These are phyloP conservation scores for Agrochola litura DNA, from an alignment of 2,888 invertebrate genomes.

Conservation along the genomic window DNA sequence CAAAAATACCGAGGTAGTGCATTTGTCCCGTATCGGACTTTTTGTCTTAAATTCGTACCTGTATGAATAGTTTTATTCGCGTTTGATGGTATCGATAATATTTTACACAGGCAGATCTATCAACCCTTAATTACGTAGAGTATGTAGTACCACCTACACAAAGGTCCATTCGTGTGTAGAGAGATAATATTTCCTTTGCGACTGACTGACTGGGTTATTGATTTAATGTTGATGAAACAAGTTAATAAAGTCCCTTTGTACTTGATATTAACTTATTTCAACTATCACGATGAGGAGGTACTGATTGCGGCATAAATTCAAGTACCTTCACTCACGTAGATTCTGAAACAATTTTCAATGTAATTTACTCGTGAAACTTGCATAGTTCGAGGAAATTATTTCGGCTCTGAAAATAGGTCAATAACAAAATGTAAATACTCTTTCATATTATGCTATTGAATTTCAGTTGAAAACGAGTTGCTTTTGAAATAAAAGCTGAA, in stretches of 20 bases:
- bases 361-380: conserved; percentile 32
- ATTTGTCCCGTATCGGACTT: background rate
- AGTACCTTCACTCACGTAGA: conserved; percentile 3
- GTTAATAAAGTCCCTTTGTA: background rate
- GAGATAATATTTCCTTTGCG: conserved; percentile 9
- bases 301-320: background rate
- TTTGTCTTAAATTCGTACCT: background rate
- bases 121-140: background rate
- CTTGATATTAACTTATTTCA: conserved; percentile 14
- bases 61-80: background rate
- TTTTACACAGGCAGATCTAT: background rate
- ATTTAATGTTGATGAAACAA: conserved; percentile 6
- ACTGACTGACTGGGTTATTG: background rate
- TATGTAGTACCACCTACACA: background rate
- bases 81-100: background rate
- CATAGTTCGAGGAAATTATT: conserved; percentile 22
- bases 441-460: conserved; percentile 10
- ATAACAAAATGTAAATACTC: conserved; percentile 12
- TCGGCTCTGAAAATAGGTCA: conserved; percentile 13
- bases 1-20: conserved; percentile 22
- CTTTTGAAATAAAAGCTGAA: conserved; percentile 24
- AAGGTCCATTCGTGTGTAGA: background rate
- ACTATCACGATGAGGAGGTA: conserved; percentile 9
- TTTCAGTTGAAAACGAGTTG: conserved; percentile 9
- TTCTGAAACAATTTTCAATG: conserved; percentile 30